Evolutionary conservation across 1,140 invertebrate species (phyloP), one percentile per base, ranked within the genome.

Genomic region (Gryon sp.): DNA sequence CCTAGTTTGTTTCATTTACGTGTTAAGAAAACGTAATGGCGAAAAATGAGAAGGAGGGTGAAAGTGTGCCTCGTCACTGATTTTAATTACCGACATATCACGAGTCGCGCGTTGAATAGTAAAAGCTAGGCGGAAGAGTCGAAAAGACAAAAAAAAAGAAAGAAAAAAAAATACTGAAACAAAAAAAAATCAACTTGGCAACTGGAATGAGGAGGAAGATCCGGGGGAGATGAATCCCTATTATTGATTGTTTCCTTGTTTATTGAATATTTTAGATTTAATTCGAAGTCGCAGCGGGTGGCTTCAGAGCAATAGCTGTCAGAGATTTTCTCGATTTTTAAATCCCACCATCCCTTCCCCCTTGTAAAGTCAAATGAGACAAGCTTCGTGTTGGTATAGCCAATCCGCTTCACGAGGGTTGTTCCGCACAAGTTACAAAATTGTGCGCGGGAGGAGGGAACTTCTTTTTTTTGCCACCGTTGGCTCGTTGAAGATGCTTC

Each of bases 221-320:
- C 36, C 52, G 28, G 36, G 24, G 50, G 40, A 68, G 62, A 74
- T 45, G 63, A 68, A 74, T 65, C 50, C 62, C 63, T 53, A 72
- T 86, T 88, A 88, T 88, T 86, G 86, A 88, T 88, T 88, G 85
- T 86, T 82, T 83, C 78, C 86, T 84, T 87, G 85, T 87, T 87
- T 88, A 88, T 88, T 86, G 85, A 88, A 89, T 88, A 89, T 89
- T 88, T 88, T 87, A 87, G 82, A 88, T 89, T 89, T 88, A 88
- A 87, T 89, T 89, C 84, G 76, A 76, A 80, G 68, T 80, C 62
- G 70, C 74, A 76, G 70, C 63, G 63, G 60, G 62, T 36, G 36
- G 66, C 38, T 19, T 30, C 36, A 70, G 66, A 68, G 85, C 86
- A 88, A 88, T 88, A 88, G 86, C 86, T 88, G 87, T 88, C 86